phyloP scores from a whole-genome alignment of 2,888 invertebrate species.

The Meiosimyza platycephala region DNA sequence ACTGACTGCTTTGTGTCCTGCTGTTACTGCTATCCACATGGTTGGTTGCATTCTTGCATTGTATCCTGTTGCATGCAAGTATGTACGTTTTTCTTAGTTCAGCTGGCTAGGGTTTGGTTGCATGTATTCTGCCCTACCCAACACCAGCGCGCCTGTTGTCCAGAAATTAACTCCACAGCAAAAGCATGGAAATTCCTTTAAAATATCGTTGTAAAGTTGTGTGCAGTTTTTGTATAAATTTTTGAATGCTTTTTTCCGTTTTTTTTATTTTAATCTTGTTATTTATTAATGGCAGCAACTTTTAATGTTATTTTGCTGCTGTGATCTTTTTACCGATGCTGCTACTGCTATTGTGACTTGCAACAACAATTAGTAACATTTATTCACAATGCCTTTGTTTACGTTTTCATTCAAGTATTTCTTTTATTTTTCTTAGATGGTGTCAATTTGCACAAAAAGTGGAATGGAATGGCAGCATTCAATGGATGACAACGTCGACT shows the following conservation, averaged over 20 bases:
- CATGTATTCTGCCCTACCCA: no score
- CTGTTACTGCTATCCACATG: no score
- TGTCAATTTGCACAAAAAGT: no score
- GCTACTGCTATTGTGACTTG: slow-evolving; percentile 10
- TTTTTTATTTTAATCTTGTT: background rate
- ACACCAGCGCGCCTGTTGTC: no score
- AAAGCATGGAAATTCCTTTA: background rate
- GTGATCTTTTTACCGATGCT: slow-evolving; percentile 17
- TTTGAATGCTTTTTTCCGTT: background rate
- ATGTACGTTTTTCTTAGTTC: background rate
- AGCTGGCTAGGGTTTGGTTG: no score
- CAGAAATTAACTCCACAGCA: no score
- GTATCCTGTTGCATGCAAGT: slow-evolving; percentile 15
- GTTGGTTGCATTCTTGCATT: background rate
- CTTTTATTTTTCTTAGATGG: no score
- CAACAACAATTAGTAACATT: slow-evolving; percentile 26
- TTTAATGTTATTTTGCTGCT: slow-evolving; percentile 8
- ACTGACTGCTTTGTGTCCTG: background rate
- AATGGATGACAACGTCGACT: background rate
- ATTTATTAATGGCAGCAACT: slow-evolving; percentile 12
- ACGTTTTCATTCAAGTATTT: no score
- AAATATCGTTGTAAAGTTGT: background rate
- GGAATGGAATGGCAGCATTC: no score
- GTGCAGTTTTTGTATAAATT: background rate
- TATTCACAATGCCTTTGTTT: slow-evolving; percentile 9